Evolutionary conservation across 2,113 vertebrate genomes (phyloP).

Genomic region (Cacatua alba): DNA sequence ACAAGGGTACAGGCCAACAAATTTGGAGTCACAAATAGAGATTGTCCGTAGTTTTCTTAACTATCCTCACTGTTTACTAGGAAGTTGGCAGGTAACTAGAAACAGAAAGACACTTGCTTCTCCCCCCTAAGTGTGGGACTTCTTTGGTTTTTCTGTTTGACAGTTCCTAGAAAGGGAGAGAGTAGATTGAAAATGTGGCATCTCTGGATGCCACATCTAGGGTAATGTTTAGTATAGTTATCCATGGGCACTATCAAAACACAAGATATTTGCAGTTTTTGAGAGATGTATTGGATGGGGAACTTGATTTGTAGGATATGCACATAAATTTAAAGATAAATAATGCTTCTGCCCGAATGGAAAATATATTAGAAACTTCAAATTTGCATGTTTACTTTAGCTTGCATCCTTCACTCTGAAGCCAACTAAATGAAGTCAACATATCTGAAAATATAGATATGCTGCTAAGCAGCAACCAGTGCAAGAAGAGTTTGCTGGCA

Average conservation of each 20-base stretch:
- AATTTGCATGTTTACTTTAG: background rate
- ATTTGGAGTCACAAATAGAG: background rate
- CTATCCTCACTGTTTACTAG: background rate
- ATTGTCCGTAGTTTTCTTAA: background rate
- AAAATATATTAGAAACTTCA: background rate
- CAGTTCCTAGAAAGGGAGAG: background rate
- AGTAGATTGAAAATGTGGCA: background rate
- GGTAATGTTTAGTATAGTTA: background rate
- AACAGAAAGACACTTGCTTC: background rate
- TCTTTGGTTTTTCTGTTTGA: background rate
- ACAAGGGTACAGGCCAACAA: background rate
- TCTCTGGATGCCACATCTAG: background rate
- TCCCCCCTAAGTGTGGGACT: background rate
- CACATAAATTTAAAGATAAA: background rate
- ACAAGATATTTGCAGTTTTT: background rate
- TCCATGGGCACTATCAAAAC: background rate
- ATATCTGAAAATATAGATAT: background rate
- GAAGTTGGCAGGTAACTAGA: background rate
- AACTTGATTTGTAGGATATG: background rate
- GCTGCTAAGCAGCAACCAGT: background rate
- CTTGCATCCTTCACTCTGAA: background rate
- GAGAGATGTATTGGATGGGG: background rate
- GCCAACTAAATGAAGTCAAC: background rate
- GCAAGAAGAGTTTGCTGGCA: background rate
- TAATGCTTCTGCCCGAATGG: background rate